These are phyloP conservation scores for Tamandua tetradactyla DNA, from an alignment of 2,797 vertebrate species.

Conservation along the genomic window DNA sequence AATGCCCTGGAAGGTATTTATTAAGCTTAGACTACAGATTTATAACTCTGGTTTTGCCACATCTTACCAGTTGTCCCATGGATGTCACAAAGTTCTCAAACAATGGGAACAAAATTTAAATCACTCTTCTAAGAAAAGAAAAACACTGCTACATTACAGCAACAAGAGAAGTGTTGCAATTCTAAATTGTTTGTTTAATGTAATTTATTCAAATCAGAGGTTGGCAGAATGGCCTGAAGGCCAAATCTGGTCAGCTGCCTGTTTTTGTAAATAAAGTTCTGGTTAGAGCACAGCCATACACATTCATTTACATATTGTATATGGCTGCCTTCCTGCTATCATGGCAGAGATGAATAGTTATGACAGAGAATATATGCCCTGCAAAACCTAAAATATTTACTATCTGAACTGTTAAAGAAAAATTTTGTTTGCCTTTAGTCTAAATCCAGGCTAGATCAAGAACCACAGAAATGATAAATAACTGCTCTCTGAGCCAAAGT, in stretches of 20 bases:
- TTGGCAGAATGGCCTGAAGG: not conserved
- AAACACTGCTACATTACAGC: not conserved
- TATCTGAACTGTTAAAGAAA: not conserved
- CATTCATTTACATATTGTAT: not conserved
- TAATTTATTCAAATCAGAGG: not conserved
- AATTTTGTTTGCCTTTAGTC: not conserved
- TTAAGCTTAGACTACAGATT: conserved; percentile 5
- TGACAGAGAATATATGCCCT: not conserved
- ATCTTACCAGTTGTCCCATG: not conserved
- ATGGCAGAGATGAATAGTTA: not conserved
- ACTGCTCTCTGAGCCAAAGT: not conserved
- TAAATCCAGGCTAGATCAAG: not conserved
- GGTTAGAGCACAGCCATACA: not conserved
- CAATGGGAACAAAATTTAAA: not conserved
- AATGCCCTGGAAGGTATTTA: not conserved
- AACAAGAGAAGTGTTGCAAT: not conserved
- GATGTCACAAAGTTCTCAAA: too few species aligned
- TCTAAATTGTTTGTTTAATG: not conserved
- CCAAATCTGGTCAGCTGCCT: not conserved
- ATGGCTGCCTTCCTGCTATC: not conserved
- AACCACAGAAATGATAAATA: not conserved
- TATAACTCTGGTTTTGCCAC: not conserved
- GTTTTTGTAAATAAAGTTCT: conserved; percentile 29
- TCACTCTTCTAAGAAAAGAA: not conserved
- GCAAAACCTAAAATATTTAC: not conserved